Base-by-base conservation (phyloP, 2,797 vertebrate species). In the Melanotaenia maccullochi region DNA sequence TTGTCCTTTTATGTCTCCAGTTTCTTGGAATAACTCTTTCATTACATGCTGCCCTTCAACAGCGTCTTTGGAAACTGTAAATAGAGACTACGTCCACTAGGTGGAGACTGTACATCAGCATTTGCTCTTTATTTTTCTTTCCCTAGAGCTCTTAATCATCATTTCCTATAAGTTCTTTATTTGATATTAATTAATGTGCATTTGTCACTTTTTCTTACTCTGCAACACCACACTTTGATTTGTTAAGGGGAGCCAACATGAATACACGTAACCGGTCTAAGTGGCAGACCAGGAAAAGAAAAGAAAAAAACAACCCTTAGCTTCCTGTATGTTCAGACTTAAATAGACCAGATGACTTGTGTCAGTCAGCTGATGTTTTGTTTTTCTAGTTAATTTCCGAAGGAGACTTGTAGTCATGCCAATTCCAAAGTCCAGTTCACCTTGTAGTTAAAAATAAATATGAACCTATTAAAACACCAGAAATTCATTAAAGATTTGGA, bases 71-170 rank as follows among this genome's bases (percentile, higher is more conserved):
- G 12, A 70, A 65, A 57, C 28, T 89, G 87, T 70, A 82, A 35
- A 1, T 55, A 14, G 7, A 25, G 2, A 20, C 2, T 62, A 9
- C 0, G 13, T 14, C 89, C 93, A 93, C 88, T 66, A 92, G 91
- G 74, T 85, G 93, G 93, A 70, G 92, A n/a, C 59, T 78, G 68
- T 33, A 61, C 79, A 79, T 87, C 71, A 83, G 69, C 22, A 71
- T 78, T 71, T 44, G 1, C 1, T 7, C 58, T 40, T 25, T 2
- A 32, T 24, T 30, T 12, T 22, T 44, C 32, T 35, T 25, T 65
- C n/a, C 32, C 35, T 62, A n/a, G 38, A 11, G 14, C 2, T 32
- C 47, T 71, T 14, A 24, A 20, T 18, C 60, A 35, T 36, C 69
- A 32, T 51, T 44, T 54, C 9, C 60, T 8, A 40, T 49, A 13